Conservation (phyloP, 1,140 invertebrate species). For the Cydia pomonella region DNA sequence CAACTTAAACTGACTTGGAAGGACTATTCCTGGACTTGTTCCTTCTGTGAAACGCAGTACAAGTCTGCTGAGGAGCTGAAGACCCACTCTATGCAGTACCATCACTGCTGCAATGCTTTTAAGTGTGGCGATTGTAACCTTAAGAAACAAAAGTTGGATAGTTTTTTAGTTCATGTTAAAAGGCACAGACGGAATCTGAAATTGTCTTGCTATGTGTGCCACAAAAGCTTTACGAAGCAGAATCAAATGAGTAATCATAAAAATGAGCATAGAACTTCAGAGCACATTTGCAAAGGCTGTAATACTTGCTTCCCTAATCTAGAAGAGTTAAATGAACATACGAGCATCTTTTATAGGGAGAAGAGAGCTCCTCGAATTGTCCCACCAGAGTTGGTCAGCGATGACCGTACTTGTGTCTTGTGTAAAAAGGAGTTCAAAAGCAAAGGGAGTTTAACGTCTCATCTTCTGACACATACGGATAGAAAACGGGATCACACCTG, state of each 20-base stretch:
- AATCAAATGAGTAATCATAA: constrained; percentile 38
- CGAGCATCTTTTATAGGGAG: constrained; percentile 37
- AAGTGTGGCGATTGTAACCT: constrained; percentile 42
- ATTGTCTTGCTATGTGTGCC: constrained; percentile 47
- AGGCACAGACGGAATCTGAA: constrained; percentile 43
- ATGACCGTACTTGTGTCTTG: constrained; percentile 57
- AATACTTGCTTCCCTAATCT: constrained; percentile 41
- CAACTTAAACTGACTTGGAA: constrained; percentile 42
- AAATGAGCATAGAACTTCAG: constrained; percentile 35
- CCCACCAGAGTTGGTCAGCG: constrained; percentile 47
- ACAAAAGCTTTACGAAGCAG: constrained; percentile 34
- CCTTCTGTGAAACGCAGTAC: constrained; percentile 38
- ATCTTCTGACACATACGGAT: constrained; percentile 64
- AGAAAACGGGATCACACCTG: constrained; percentile 64
- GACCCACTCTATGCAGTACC: constrained; percentile 39
- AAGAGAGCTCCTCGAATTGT: constrained; percentile 31
- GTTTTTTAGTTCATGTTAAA: constrained; percentile 45
- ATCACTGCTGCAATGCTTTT: constrained; percentile 41
- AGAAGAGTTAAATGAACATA: constrained; percentile 42
- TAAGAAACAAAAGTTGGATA: constrained; percentile 40
- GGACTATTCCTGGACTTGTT: constrained; percentile 42
- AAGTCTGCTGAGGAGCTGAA: constrained; percentile 36
- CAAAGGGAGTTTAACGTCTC: constrained; percentile 56
- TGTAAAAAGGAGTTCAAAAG: constrained; percentile 67
- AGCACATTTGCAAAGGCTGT: constrained; percentile 43